A percentile compares a stretch with the other conserved stretches of the same genome.
Conservation (phyloP, 2,888 invertebrate genomes). For the Dasysyrphus albostriatus region DNA sequence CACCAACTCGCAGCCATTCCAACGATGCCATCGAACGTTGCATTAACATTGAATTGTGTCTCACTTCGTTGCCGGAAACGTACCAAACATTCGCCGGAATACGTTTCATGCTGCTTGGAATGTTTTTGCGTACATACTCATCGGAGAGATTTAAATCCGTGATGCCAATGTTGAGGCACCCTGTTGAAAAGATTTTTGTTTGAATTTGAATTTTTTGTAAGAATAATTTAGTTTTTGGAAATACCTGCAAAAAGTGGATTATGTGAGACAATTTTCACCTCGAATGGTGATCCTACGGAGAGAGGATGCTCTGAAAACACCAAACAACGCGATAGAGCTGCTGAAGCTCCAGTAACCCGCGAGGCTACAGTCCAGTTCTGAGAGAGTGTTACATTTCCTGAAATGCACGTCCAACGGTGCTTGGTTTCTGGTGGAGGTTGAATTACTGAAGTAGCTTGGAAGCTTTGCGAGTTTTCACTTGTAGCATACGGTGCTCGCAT, state of each 20-base stretch:
- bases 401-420: slow-evolving; percentile 83
- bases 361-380: slow-evolving; percentile 83
- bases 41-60: slow-evolving; percentile 87
- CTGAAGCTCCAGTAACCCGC: slow-evolving; percentile 80
- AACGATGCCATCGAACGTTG: slow-evolving; percentile 88
- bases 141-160: slow-evolving; percentile 88
- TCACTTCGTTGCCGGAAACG: slow-evolving; percentile 87
- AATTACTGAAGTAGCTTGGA: slow-evolving; percentile 85
- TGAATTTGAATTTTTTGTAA: not conserved
- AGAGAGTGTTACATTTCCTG: slow-evolving; percentile 82
- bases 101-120: slow-evolving; percentile 87
- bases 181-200: slow-evolving; percentile 79
- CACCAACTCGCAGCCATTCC: slow-evolving; percentile 92
- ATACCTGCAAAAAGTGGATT: slow-evolving; percentile 83
- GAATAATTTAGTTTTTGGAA: not conserved
- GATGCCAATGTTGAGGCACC: slow-evolving; percentile 91
- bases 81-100: slow-evolving; percentile 87
- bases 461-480: slow-evolving; percentile 85
- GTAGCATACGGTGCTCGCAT: slow-evolving; percentile 83
- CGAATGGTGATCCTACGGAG: slow-evolving; percentile 83
- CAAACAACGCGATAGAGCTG: slow-evolving; percentile 82
- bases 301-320: slow-evolving; percentile 83
- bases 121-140: slow-evolving; percentile 87
- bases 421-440: slow-evolving; percentile 85
- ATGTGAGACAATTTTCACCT: slow-evolving; percentile 82